Evolutionary conservation across 2,113 vertebrate species (phyloP).

Genomic region (Plectropomus leopardus): DNA sequence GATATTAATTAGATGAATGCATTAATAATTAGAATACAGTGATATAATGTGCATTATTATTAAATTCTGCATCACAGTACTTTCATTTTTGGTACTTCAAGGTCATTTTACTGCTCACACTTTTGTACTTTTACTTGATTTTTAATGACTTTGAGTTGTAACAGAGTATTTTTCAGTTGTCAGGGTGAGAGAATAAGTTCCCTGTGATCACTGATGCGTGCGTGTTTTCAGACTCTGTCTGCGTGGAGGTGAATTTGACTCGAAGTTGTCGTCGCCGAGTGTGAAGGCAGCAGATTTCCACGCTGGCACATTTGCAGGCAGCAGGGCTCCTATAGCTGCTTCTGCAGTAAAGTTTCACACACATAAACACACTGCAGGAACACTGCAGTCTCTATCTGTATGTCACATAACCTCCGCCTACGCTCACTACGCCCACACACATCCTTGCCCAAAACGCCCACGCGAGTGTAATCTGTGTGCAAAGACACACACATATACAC

Average conservation of each 20-base stretch:
- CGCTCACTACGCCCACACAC: slow-evolving; percentile 78
- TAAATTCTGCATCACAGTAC: no score
- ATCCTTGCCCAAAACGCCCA: slow-evolving; percentile 83
- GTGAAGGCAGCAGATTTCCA: slow-evolving; percentile 68
- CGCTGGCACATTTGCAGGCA: slow-evolving; percentile 61
- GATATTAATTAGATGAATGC: no score
- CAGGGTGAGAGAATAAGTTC: not conserved
- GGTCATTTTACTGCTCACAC: no score
- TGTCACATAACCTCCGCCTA: slow-evolving; percentile 82
- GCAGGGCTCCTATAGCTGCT: slow-evolving; percentile 71
- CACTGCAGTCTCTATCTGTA: slow-evolving; percentile 78
- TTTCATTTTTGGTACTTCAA: no score
- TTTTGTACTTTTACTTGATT: no score
- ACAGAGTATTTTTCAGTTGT: not conserved
- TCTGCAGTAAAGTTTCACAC: slow-evolving; percentile 77
- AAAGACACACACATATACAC: slow-evolving; percentile 57
- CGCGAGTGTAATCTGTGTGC: slow-evolving; percentile 68
- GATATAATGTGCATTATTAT: no score
- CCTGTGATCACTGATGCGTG: not conserved
- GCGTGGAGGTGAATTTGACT: slow-evolving; percentile 34
- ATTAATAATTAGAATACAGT: no score
- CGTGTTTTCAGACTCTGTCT: slow-evolving; percentile 22
- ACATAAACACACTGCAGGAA: slow-evolving; percentile 75
- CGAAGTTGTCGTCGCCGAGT: slow-evolving; percentile 22
- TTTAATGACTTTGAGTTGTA: no score